Evolutionary conservation across 1,140 invertebrate species (phyloP), one percentile per base, ranked within the genome.

Genomic region (Scylla paramamosain): DNA sequence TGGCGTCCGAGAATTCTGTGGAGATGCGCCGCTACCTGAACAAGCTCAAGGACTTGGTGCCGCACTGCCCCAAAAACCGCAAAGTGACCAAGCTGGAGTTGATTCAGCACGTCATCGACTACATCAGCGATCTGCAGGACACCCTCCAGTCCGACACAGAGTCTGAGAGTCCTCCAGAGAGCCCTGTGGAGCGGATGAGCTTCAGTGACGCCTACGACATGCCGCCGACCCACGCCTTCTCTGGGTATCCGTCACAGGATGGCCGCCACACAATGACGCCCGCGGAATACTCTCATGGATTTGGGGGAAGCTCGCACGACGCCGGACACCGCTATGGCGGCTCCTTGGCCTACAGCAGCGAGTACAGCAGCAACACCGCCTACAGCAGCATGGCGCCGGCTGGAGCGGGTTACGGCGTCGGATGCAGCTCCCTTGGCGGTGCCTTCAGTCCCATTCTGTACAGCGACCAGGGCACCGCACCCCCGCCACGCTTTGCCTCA

Each of bases 61-160:
- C 97, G 0, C 97, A 97, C 32, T 97, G 97, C 94, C 97, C 97
- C 93, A 97, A 96, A 93, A 96, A 97, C 90, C 96, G 97, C 93
- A 97, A 97, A 95, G 96, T 97, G 59, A 98, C 98, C 29, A 99
- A 99, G 96, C 97, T 99, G 97, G 99, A 99, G 97, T 98, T 99
- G 84, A 99, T 99, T 91, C 99, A 99, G 96, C 98, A 99, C 97
- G 99, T 99, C 25, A 99, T 99, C 97, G 99, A 99, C 97, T 99
- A 99, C 97, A 99, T 99, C 96, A 98, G 99, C 97, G 99, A 99
- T 97, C 97, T 99, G 96, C 98, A 99, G 97, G 98, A 98, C 14
- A 98, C 99, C 0, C 97, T 99, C 25, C 84, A 94, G 95, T 94
- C 93, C 31, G 92, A 92, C 45, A 95, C 95, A 16, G 95, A 96